A percentile compares a stretch with the other conserved stretches of the same genome.
Conservation (phyloP, 2,113 vertebrate species). For the Cathartes aura region DNA sequence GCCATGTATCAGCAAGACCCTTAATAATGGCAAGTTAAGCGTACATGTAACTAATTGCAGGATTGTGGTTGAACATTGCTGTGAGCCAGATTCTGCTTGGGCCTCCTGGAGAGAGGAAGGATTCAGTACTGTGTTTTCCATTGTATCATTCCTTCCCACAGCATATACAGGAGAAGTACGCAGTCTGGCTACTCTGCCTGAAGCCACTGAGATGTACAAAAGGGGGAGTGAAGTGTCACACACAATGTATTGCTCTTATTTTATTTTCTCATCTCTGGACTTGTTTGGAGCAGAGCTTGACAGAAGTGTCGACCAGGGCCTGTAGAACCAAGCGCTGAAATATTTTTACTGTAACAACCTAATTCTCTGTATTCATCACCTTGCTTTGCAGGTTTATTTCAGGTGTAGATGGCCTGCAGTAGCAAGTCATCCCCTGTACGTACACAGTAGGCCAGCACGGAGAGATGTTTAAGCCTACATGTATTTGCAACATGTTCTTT, state of each 20-base stretch:
- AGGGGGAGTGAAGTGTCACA: not conserved
- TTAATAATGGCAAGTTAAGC: not conserved
- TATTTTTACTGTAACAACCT: not conserved
- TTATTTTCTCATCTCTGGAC: not conserved
- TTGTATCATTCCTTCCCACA: not conserved
- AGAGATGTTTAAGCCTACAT: not conserved
- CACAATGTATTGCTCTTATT: not conserved
- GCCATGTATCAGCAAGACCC: not conserved
- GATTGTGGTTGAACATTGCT: not conserved
- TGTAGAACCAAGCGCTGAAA: not conserved
- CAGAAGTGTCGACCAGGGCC: not conserved
- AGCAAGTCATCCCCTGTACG: not conserved
- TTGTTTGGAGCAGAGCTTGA: not conserved
- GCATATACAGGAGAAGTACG: not conserved
- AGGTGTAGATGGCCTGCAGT: not conserved
- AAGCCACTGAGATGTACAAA: not conserved
- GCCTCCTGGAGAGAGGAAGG: not conserved
- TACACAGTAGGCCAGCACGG: fast-evolving
- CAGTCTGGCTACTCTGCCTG: not conserved
- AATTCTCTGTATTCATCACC: not conserved
- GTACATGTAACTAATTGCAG: not conserved
- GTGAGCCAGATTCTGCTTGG: not conserved
- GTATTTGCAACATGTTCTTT: not conserved
- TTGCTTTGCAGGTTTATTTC: not conserved
- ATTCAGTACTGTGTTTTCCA: not conserved